Evolutionary conservation across 2,797 vertebrate genomes (phyloP).

Genomic region (Ispidina lecontei): DNA sequence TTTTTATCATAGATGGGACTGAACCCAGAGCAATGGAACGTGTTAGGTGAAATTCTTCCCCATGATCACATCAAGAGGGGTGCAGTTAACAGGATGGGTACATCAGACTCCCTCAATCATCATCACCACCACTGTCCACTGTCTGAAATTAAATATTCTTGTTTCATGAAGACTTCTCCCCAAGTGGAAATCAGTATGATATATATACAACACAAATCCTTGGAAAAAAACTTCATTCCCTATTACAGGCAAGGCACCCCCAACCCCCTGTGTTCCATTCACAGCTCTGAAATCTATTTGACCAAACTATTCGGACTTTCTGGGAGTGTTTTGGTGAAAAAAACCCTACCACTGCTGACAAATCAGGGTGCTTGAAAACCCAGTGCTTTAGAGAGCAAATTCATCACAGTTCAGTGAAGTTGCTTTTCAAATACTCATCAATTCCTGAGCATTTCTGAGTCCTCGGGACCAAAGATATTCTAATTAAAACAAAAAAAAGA

Average conservation of each 20-base stretch:
- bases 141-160: neutral
- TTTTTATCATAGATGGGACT: neutral
- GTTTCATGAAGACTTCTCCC: neutral
- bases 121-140: neutral
- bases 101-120: neutral
- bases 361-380: neutral
- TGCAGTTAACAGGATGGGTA: fast-evolving
- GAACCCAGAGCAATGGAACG: neutral
- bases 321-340: neutral
- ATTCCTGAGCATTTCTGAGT: neutral
- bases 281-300: neutral
- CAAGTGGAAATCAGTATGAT: neutral
- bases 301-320: neutral
- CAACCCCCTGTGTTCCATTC: neutral
- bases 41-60: neutral
- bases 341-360: neutral
- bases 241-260: neutral
- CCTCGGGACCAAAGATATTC: neutral
- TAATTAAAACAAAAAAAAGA: neutral
- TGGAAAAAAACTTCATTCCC: neutral
- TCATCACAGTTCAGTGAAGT: neutral
- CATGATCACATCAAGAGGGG: fast-evolving
- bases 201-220: neutral
- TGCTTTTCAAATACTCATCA: neutral
- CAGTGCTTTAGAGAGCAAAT: neutral